A percentile compares a stretch with the other conserved stretches of the same genome.
phyloP scores from a whole-genome alignment of 2,113 vertebrate species.

The Zapornia atra region DNA sequence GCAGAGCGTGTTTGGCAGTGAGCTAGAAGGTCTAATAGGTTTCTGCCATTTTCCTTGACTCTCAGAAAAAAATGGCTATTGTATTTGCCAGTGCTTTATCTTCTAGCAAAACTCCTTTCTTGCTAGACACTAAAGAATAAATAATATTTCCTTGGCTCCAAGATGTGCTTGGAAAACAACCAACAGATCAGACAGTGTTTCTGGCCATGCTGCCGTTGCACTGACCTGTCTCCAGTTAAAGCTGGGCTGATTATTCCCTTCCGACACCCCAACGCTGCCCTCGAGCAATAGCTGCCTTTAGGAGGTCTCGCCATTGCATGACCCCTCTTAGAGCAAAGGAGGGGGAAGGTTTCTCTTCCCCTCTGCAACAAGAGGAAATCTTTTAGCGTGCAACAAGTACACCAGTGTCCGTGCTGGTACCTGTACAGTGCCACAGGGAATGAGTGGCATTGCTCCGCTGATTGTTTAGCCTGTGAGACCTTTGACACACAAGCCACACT shows the following conservation, averaged over 20 bases:
- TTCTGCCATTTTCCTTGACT: neutral
- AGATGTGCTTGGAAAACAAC: neutral
- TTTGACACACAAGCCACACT: neutral
- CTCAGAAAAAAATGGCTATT: neutral
- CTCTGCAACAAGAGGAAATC: neutral
- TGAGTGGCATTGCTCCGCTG: neutral
- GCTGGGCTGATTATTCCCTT: neutral
- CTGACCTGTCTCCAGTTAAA: neutral
- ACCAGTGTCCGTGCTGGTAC: neutral
- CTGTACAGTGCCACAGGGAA: neutral
- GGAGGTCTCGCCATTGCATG: neutral
- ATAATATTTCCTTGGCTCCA: neutral
- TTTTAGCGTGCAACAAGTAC: neutral
- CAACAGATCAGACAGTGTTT: neutral
- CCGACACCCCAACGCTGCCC: accelerated
- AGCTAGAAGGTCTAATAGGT: neutral
- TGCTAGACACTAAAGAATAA: neutral
- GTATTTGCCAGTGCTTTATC: neutral
- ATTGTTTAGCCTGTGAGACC: neutral
- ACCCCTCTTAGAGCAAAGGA: neutral
- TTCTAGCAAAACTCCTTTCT: neutral
- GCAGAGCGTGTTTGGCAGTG: neutral
- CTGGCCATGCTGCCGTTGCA: neutral
- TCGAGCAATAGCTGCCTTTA: neutral
- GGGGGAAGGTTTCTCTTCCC: neutral